Conservation (phyloP, 2,888 invertebrate genomes). For the Cryptophagus acutangulus region DNA sequence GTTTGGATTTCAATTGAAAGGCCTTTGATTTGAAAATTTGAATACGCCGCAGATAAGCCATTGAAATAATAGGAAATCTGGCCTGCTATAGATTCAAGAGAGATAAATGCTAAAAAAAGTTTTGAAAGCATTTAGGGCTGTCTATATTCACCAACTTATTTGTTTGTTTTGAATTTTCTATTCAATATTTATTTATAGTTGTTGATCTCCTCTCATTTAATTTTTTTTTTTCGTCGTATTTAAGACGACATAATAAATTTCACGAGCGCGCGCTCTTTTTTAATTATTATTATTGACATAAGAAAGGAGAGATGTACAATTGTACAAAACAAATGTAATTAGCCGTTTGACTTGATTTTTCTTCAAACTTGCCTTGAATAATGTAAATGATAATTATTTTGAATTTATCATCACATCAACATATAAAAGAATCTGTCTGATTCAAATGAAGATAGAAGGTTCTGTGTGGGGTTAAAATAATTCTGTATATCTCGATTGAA, state of each 20-base stretch:
- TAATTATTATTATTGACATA: no score
- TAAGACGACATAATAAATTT: not conserved
- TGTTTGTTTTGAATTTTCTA: conserved; percentile 21
- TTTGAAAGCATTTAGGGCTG: conserved; percentile 16
- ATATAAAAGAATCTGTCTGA: conserved; percentile 3
- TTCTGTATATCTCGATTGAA: conserved; percentile 40
- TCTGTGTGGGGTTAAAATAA: conserved; percentile 22
- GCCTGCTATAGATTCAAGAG: conserved; percentile 19
- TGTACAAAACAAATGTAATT: no score
- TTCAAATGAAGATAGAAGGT: conserved; percentile 3
- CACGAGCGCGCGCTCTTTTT: no score
- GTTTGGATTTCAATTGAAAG: conserved; percentile 26
- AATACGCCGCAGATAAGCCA: conserved; percentile 26
- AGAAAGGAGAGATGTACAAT: no score
- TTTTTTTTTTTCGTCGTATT: not conserved
- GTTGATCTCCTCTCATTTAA: conserved; percentile 2
- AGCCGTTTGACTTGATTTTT: conserved; percentile 42
- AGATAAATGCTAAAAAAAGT: conserved; percentile 26
- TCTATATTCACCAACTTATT: conserved; percentile 5
- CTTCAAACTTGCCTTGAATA: no score
- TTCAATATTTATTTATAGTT: conserved; percentile 36
- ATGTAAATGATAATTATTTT: conserved; percentile 27
- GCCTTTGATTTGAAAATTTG: conserved; percentile 29
- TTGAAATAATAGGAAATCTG: conserved; percentile 24
- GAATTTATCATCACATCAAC: conserved; percentile 29